Base-by-base conservation (phyloP, 2,888 invertebrate species). In the Ichneumoninae sp. region DNA sequence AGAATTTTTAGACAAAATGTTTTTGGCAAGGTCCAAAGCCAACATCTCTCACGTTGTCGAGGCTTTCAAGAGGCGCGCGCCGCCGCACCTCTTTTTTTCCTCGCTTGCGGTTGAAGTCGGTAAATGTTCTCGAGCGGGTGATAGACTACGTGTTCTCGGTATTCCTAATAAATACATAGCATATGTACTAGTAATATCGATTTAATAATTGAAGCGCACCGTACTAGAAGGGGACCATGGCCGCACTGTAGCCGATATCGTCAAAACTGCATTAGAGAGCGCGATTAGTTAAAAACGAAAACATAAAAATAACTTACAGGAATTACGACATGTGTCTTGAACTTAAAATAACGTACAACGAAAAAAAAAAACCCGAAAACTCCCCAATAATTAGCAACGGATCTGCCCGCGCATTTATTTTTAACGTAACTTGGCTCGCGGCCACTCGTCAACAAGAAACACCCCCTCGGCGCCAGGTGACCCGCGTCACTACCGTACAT, bases 161-260 rank as follows among this genome's bases (percentile, higher is more conserved):
- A 60, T 74, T 74, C 74, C 57, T 73, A 26, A 57, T 73, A 73
- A 57, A 60, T 63, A 57, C 54, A 60, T 44, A 73, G 19, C 63
- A 33, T 50, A 74, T 63, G 63, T 74, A 63, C 30, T 36, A 40
- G 54, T 26, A 30, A 47, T 77, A 54, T 68, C 66, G 68, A 77
- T 68, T 47, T 70, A 54, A 54, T 6, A 70, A 63, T 50, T 47
- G 60, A 70, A 57, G 60, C 78, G 33, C 69, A 69, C 54, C 60
- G 69, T 33, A 78, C 60, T 69, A 60, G 69, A 47, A 50, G 70
- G 78, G 78, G 78, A 78, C 78, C 78, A 78, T 60, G 77, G 57
- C 44, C 69, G 60, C 65, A 63, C 70, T 63, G 19, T 70, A 78
- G 50, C 57, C 78, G 69, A 44, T 8, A 63, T 26, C 36, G 50